Conservation (phyloP, 2,888 invertebrate genomes). For the Cyrtodaria siliqua region DNA sequence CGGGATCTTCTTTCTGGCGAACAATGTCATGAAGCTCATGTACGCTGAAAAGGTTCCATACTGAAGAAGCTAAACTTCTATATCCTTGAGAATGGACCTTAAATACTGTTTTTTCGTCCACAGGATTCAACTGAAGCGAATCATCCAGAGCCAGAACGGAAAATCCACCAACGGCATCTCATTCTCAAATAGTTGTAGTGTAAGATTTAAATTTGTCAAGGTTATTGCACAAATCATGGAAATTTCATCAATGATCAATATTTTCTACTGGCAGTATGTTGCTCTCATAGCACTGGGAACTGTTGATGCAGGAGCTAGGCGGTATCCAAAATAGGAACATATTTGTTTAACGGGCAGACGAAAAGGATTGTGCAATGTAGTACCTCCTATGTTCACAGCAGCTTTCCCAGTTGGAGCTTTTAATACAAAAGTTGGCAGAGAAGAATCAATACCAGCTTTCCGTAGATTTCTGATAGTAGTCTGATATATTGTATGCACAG, state of each 20-base stretch:
- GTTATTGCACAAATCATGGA: slow-evolving; percentile 39
- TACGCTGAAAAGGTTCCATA: slow-evolving; percentile 38
- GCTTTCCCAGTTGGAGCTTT: slow-evolving; percentile 65
- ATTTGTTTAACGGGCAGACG: slow-evolving; percentile 36
- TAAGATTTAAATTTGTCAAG: slow-evolving; percentile 11
- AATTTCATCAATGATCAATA: slow-evolving; percentile 42
- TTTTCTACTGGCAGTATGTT: slow-evolving; percentile 24
- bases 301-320: slow-evolving; percentile 14
- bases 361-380: slow-evolving; percentile 57
- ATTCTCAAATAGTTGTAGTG: slow-evolving; percentile 32
- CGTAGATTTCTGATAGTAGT: slow-evolving; percentile 20
- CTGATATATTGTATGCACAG: slow-evolving; percentile 50
- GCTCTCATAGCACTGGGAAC: slow-evolving; percentile 36
- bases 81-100: slow-evolving; percentile 30
- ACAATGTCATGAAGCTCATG: slow-evolving; percentile 45
- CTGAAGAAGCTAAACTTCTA: slow-evolving; percentile 21
- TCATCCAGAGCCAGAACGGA: slow-evolving; percentile 59
- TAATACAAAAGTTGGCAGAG: slow-evolving; percentile 32
- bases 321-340: not conserved
- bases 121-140: slow-evolving; percentile 47
- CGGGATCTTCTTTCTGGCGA: slow-evolving; percentile 50
- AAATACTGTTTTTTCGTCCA: slow-evolving; percentile 42
- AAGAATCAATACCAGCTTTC: slow-evolving; percentile 21
- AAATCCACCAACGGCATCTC: slow-evolving; percentile 47
- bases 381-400: slow-evolving; percentile 57